Percentiles rank a stretch among this genome's conserved stretches.
Conservation (phyloP, 2,113 vertebrate genomes). For the Hippocampus zosterae region DNA sequence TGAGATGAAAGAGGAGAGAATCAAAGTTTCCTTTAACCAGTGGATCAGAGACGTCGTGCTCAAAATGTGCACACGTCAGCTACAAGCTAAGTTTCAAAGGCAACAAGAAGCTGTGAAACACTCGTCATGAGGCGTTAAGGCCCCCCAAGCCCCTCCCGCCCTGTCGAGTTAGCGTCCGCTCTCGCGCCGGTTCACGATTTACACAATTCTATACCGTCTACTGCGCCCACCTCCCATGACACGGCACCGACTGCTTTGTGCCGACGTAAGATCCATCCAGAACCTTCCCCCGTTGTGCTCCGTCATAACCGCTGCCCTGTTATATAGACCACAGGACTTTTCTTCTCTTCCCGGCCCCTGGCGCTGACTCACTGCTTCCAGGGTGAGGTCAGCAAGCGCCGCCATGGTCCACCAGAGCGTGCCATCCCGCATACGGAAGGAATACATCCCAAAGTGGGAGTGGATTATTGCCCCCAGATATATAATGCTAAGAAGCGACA, state of each 20-base stretch:
- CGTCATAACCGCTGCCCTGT: neutral
- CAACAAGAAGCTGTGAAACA: too few relatives aligned
- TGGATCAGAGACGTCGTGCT: too few relatives aligned
- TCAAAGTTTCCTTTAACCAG: too few relatives aligned
- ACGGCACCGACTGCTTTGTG: slow-evolving; percentile 48
- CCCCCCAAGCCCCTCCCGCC: neutral
- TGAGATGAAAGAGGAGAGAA: too few relatives aligned
- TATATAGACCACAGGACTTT: neutral
- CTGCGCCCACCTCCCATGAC: slow-evolving; percentile 40
- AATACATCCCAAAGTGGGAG: slow-evolving; percentile 19
- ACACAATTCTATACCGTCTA: slow-evolving; percentile 25
- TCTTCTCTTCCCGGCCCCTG: slow-evolving; percentile 13
- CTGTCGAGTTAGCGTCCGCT: neutral
- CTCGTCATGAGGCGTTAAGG: neutral
- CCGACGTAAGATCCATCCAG: slow-evolving; percentile 48
- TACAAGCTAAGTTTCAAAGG: too few relatives aligned
- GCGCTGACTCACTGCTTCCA: slow-evolving; percentile 30
- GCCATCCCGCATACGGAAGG: slow-evolving; percentile 14
- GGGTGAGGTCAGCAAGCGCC: slow-evolving; percentile 21
- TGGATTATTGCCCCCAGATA: slow-evolving; percentile 62
- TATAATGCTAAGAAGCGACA: slow-evolving; percentile 33
- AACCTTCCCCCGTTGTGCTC: slow-evolving; percentile 34
- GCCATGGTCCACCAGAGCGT: slow-evolving; percentile 13
- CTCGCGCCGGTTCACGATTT: slow-evolving; percentile 1
- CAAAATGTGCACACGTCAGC: too few relatives aligned